A percentile compares a stretch with the other conserved stretches of the same genome.
phyloP scores from a whole-genome alignment of 2,888 invertebrate species.

The Eupsilia transversa region DNA sequence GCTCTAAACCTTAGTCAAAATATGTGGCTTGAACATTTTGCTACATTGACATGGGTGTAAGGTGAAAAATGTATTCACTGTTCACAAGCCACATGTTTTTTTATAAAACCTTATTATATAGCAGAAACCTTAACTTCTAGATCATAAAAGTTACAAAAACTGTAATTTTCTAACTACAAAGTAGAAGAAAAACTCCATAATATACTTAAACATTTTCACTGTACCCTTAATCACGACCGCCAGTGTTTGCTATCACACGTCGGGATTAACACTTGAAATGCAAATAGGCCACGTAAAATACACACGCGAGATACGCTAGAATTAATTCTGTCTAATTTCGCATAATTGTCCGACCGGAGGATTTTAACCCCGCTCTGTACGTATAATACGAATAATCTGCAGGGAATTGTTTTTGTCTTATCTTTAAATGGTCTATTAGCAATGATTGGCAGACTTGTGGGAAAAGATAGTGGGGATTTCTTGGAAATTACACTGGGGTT shows the following conservation, averaged over 20 bases:
- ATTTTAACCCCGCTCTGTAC: conserved; percentile 64
- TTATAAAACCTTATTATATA: too few species aligned
- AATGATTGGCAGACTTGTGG: conserved; percentile 47
- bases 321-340: conserved; percentile 71
- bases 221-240: conserved; percentile 57
- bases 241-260: conserved; percentile 66
- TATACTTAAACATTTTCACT: not conserved
- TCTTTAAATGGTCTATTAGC: conserved; percentile 49
- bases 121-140: too few species aligned
- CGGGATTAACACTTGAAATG: conserved; percentile 72
- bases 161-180: not conserved
- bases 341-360: conserved; percentile 67
- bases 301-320: conserved; percentile 67
- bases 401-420: conserved; percentile 61
- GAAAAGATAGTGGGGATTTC: conserved; percentile 34
- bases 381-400: conserved; percentile 60
- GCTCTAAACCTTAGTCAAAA: too few species aligned
- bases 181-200: conserved; percentile 25
- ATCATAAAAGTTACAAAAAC: not conserved
- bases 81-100: too few species aligned
- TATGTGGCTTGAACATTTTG: too few species aligned
- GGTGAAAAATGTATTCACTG: too few species aligned
- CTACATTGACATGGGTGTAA: too few species aligned
- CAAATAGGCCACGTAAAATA: conserved; percentile 68
- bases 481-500: conserved; percentile 4